Conservation (phyloP, 2,113 vertebrate species). For the Strigops habroptila region DNA sequence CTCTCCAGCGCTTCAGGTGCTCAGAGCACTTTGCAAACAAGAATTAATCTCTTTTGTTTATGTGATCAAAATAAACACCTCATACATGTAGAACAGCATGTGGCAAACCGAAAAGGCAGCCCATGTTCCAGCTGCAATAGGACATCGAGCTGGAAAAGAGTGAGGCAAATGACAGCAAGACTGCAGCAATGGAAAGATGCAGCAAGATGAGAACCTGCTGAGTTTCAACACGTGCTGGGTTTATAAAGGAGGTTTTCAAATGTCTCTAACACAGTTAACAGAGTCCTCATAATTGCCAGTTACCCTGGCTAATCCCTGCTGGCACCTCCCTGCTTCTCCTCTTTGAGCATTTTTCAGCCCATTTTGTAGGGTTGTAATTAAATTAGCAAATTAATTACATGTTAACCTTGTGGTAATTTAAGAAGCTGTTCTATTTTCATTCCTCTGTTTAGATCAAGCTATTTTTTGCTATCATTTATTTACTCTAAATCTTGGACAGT, state of each 20-base stretch:
- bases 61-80: background rate
- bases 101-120: background rate
- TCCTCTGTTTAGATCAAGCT: background rate
- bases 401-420: constrained; percentile 42
- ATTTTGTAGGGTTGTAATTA: constrained; percentile 23
- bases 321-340: constrained; percentile 1
- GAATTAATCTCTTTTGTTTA: background rate
- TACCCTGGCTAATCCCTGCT: background rate
- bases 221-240: background rate
- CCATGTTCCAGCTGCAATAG: background rate
- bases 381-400: constrained; percentile 55
- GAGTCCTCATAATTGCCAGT: constrained; percentile 32
- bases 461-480: background rate
- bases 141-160: background rate
- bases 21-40: background rate
- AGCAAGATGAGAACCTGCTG: background rate
- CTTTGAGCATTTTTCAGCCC: constrained; percentile 11
- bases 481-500: background rate
- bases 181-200: background rate
- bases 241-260: background rate
- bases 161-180: background rate
- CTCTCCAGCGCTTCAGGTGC: background rate
- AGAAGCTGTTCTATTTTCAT: constrained; percentile 36
- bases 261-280: background rate
- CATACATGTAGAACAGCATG: background rate